Conservation (phyloP, 2,888 invertebrate genomes). For the Ormyrus rosae region DNA sequence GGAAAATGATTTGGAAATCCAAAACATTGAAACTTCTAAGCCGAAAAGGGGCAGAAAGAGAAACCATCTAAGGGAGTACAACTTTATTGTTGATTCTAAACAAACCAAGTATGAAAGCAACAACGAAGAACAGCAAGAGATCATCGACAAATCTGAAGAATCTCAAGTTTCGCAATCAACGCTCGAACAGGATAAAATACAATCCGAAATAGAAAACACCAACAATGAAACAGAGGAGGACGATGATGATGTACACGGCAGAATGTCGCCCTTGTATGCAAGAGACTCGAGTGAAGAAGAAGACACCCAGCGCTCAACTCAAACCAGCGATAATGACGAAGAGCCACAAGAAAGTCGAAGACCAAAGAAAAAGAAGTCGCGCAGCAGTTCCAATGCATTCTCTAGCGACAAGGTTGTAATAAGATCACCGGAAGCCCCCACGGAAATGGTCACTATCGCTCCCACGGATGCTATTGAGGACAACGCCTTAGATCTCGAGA, state of each 20-base stretch:
- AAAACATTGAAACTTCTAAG: constrained; percentile 10
- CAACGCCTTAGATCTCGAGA: constrained; percentile 68
- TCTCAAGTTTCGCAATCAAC: constrained; percentile 31
- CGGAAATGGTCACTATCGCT: constrained; percentile 70
- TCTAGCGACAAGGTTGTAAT: constrained; percentile 65
- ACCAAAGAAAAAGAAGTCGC: constrained; percentile 12
- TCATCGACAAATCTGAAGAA: constrained; percentile 20
- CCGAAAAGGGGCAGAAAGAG: constrained; percentile 57
- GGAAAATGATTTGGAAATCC: too few relatives aligned
- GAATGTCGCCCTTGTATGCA: constrained; percentile 65
- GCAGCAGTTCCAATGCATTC: background rate
- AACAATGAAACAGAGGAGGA: constrained; percentile 57
- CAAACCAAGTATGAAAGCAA: constrained; percentile 30
- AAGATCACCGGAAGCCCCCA: constrained; percentile 62
- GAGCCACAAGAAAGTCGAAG: background rate
- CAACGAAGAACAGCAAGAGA: constrained; percentile 2
- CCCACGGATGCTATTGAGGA: constrained; percentile 72
- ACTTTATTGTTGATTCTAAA: background rate
- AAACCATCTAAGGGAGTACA: constrained; percentile 60
- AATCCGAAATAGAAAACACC: constrained; percentile 54
- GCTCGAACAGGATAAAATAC: constrained; percentile 6
- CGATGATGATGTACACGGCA: constrained; percentile 55
- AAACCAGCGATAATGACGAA: constrained; percentile 56
- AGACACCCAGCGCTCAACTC: constrained; percentile 60
- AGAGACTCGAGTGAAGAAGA: constrained; percentile 64